Evolutionary conservation across 2,888 invertebrate genomes (phyloP).

Genomic region (Chrysolina oricalcia): DNA sequence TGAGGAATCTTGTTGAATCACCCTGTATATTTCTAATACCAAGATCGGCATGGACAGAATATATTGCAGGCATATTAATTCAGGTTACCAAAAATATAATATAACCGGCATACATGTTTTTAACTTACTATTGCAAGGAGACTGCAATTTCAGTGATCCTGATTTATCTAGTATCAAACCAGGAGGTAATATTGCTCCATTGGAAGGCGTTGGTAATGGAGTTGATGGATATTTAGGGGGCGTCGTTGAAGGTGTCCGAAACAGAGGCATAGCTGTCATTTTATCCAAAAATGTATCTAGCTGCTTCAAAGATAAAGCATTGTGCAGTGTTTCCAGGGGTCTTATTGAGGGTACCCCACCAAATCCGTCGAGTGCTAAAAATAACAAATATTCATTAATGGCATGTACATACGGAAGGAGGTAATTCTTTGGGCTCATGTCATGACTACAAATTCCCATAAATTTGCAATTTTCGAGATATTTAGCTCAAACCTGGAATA

Average conservation of each 20-base stretch:
- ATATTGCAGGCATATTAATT: no score
- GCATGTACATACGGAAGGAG: no score
- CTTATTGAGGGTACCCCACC: slow-evolving; percentile 96
- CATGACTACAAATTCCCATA: no score
- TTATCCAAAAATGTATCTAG: slow-evolving; percentile 92
- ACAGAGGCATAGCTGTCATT: slow-evolving; percentile 85
- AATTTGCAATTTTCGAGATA: no score
- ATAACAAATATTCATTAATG: background rate
- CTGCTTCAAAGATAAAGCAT: slow-evolving; percentile 93
- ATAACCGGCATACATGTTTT: background rate
- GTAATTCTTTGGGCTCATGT: no score
- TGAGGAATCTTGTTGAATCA: no score
- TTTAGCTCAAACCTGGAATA: no score
- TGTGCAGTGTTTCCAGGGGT: slow-evolving; percentile 97
- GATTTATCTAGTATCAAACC: slow-evolving; percentile 60
- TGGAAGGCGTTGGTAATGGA: slow-evolving; percentile 70
- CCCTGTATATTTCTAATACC: no score
- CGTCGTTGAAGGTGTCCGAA: slow-evolving; percentile 82
- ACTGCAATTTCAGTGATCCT: slow-evolving; percentile 70
- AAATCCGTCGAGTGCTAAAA: slow-evolving; percentile 86
- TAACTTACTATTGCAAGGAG: slow-evolving; percentile 74
- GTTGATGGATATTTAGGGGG: slow-evolving; percentile 80
- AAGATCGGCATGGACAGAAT: no score
- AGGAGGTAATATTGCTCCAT: slow-evolving; percentile 50
- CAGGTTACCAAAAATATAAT: no score